Conservation (phyloP, 2,113 vertebrate species). For the Anoura caudifer region DNA sequence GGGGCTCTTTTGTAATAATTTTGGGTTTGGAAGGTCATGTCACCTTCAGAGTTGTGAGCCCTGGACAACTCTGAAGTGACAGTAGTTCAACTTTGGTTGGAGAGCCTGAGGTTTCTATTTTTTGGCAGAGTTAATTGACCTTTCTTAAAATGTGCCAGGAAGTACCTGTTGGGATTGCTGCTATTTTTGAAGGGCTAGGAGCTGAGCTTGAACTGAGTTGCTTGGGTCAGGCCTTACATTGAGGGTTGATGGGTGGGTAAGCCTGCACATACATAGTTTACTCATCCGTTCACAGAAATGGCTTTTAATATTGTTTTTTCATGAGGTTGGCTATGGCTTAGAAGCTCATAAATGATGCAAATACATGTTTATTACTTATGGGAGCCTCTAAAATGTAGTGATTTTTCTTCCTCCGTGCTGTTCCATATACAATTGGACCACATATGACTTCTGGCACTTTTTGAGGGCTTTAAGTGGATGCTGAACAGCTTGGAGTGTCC, state of each 20-base stretch:
- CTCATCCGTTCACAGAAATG: neutral
- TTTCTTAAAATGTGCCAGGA: slow-evolving; percentile 1
- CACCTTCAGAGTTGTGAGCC: neutral
- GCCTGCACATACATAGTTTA: neutral
- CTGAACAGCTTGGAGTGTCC: neutral
- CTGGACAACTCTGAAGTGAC: neutral
- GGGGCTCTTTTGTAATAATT: slow-evolving; percentile 7
- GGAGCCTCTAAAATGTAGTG: neutral
- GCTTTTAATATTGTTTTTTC: slow-evolving; percentile 44
- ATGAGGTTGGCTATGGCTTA: slow-evolving; percentile 23
- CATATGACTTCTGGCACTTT: neutral
- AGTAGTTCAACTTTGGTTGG: neutral
- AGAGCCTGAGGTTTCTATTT: neutral
- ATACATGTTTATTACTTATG: neutral
- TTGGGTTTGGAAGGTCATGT: slow-evolving; percentile 26
- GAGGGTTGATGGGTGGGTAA: slow-evolving; percentile 38
- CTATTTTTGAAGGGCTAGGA: slow-evolving; percentile 21
- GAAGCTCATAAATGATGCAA: neutral
- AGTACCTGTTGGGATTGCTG: neutral
- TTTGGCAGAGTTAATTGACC: slow-evolving; percentile 8
- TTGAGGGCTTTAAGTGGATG: neutral
- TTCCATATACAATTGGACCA: neutral
- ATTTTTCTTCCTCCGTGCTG: neutral
- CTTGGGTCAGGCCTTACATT: slow-evolving; percentile 28
- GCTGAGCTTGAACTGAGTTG: slow-evolving; percentile 41